These are phyloP conservation scores for Bettongia penicillata DNA, from an alignment of 2,113 vertebrate genomes.

Conservation along the genomic window DNA sequence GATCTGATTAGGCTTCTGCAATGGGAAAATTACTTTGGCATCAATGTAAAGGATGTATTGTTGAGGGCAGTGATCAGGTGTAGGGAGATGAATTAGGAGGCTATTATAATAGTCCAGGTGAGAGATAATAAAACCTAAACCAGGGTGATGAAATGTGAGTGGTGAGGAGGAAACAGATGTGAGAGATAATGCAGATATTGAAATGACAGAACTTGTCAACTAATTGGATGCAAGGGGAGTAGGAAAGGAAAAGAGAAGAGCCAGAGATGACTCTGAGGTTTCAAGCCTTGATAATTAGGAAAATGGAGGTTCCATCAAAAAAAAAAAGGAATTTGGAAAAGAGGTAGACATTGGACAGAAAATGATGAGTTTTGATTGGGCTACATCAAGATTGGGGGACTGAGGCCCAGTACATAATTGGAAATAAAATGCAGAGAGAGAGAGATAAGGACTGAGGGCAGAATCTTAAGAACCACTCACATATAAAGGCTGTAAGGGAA, in stretches of 20 bases:
- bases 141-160: not conserved
- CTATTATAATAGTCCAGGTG: not conserved
- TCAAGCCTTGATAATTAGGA: not conserved
- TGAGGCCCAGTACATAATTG: not conserved
- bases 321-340: not conserved
- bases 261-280: not conserved
- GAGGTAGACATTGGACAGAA: not conserved
- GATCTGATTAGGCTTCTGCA: not conserved
- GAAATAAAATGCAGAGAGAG: not conserved
- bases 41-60: not conserved
- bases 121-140: not conserved
- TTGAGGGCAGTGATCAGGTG: not conserved
- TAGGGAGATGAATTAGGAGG: not conserved
- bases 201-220: not conserved
- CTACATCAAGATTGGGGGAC: not conserved
- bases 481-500: not conserved
- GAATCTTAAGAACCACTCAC: not conserved
- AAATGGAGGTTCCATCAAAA: not conserved
- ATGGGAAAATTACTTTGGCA: not conserved
- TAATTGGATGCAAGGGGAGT: not conserved
- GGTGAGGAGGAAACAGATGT: not conserved
- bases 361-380: not conserved
- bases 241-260: not conserved
- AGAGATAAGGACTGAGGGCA: not conserved
- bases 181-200: not conserved